Evolutionary conservation across 2,888 invertebrate genomes (phyloP), one percentile per base, ranked within the genome.

Genomic region (Nephrotoma guestfalica): DNA sequence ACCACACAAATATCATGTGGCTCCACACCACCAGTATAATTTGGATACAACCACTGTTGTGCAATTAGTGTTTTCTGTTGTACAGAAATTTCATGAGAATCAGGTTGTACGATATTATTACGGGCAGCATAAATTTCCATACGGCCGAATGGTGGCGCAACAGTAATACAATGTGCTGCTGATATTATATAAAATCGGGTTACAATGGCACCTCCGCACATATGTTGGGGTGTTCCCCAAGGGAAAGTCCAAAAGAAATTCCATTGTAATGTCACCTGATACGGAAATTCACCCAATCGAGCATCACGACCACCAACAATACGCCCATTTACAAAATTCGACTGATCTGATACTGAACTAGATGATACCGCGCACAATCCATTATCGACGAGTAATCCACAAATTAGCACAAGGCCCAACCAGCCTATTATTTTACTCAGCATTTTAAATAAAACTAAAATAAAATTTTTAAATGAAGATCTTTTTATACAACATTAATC

Each of bases 251-350:
- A 42, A 42, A 86, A 83, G 86, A 86, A 86, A 86, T 83, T 43
- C 57, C 51, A 86, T 86, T 83, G 57, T 15, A 83, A 71, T 41
- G 83, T 43, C 6, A 41, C 42, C 41, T 86, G 83, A n/a, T 86
- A 91, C 3, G 91, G 91, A 88, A 89, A 91, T 7, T 88, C 88
- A 11, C 88, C 88, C 3, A 90, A 88, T 2, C 40, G 51, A 5
- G 90, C 88, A 47, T 88, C 88, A 3, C 90, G 90, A 13, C 91
- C 91, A 86, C 90, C 90, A 4, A 91, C 91, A 71, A 91, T 89
- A 11, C 91, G 90, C 5, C 87, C 87, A 41, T 41, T 88, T 87
- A 7, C 86, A 71, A 41, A 84, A 84, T 30, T 6, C 71, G 30
- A 7, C 30, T 71, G 71, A 6, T 71, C 11, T 9, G 71, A 71